Percentiles rank a stretch among this genome's conserved stretches.
phyloP scores from a whole-genome alignment of 2,888 invertebrate species.

The Drosophila neotestacea region DNA sequence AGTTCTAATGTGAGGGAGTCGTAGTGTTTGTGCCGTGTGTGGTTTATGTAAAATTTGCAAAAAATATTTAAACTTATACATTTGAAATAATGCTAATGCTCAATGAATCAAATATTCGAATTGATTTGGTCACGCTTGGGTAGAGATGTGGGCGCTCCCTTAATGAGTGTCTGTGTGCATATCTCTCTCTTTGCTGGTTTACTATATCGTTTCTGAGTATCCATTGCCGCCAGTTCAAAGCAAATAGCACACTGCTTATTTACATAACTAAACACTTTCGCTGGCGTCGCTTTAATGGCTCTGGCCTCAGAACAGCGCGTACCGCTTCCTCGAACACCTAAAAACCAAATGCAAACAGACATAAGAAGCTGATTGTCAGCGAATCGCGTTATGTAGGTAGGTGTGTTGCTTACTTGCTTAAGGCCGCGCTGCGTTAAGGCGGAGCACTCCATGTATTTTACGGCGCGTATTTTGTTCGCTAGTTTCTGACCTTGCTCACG shows the following conservation, averaged over 20 bases:
- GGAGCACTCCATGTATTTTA: slow-evolving; percentile 99
- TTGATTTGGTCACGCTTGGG: slow-evolving; percentile 61
- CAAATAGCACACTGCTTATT: slow-evolving; percentile 74
- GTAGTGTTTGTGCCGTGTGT: slow-evolving; percentile 47
- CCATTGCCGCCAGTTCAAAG: slow-evolving; percentile 39
- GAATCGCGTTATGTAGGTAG: slow-evolving; percentile 24
- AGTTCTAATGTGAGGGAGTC: slow-evolving; percentile 72
- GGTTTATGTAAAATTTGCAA: slow-evolving; percentile 43
- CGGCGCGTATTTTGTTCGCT: slow-evolving; percentile 99
- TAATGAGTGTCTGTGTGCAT: slow-evolving; percentile 29
- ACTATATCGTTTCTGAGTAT: slow-evolving; percentile 46
- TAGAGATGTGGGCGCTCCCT: slow-evolving; percentile 55
- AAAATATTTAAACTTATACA: slow-evolving; percentile 50
- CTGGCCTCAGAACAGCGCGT: slow-evolving; percentile 97
- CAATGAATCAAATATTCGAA: slow-evolving; percentile 60
- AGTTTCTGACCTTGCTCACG: slow-evolving; percentile 99
- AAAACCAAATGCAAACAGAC: slow-evolving; percentile 18
- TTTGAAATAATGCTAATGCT: slow-evolving; percentile 56
- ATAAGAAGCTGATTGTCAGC: slow-evolving; percentile 22
- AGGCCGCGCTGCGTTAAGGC: slow-evolving; percentile 99
- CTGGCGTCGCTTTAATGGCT: slow-evolving; percentile 97
- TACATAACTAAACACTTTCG: slow-evolving; percentile 94
- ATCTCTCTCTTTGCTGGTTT: slow-evolving; percentile 14
- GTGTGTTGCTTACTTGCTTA: slow-evolving; percentile 89
- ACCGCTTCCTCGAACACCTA: slow-evolving; percentile 99